These are phyloP conservation scores for Phymorhynchus buccinoides DNA, from an alignment of 1,140 invertebrate species.

Conservation along the genomic window DNA sequence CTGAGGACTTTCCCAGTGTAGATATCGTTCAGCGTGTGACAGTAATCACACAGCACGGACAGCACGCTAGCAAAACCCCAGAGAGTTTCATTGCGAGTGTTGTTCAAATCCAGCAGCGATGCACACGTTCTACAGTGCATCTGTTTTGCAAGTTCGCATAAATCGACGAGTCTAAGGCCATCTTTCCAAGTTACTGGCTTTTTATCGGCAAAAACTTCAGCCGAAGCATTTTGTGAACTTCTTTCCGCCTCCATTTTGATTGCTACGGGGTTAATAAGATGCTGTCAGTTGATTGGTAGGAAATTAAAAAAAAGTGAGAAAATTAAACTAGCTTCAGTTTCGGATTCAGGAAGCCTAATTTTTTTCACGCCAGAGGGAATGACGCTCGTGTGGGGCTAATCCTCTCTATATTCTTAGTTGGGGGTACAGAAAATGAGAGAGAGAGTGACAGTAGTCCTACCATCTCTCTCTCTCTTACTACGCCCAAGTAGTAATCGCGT, in stretches of 20 bases:
- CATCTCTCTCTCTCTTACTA: no score
- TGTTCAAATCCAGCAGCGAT: constrained; percentile 27
- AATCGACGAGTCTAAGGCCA: constrained; percentile 28
- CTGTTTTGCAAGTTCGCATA: constrained; percentile 33
- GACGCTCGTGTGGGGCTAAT: no score
- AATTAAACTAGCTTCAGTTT: not conserved
- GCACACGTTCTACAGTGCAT: constrained; percentile 28
- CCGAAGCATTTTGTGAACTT: no score
- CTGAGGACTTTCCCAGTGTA: constrained; percentile 23
- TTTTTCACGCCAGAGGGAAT: not conserved
- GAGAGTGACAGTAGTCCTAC: no score
- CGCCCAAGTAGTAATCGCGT: no score
- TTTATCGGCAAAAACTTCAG: not conserved
- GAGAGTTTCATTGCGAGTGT: constrained; percentile 7
- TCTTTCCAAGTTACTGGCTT: constrained; percentile 17
- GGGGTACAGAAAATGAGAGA: no score
- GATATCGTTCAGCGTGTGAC: constrained; percentile 22
- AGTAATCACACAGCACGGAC: constrained; percentile 7
- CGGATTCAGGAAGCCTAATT: not conserved
- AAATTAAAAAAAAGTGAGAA: not conserved
- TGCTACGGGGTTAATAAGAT: not conserved
- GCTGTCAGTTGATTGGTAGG: not conserved
- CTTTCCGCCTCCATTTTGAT: not conserved
- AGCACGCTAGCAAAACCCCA: constrained; percentile 25
- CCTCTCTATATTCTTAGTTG: no score